Evolutionary conservation across 2,888 invertebrate species (phyloP).

Genomic region (Abscondita cerata): DNA sequence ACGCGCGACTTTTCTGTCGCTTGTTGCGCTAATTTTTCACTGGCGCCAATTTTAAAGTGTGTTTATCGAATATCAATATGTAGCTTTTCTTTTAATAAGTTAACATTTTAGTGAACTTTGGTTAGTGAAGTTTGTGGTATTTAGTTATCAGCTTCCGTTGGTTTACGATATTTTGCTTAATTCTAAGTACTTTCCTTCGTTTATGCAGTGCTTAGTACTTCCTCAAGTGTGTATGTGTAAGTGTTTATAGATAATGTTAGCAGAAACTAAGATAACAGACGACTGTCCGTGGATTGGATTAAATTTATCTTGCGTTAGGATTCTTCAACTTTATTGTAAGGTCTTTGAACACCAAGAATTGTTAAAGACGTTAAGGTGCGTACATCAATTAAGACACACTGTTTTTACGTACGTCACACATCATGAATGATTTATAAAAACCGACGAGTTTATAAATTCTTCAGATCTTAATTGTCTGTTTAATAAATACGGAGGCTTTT

Average conservation of each 20-base stretch:
- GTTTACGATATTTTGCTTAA: slow-evolving; percentile 17
- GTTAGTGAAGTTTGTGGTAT: slow-evolving; percentile 20
- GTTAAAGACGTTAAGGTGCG: slow-evolving; percentile 39
- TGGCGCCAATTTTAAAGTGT: slow-evolving; percentile 49
- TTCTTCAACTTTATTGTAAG: slow-evolving; percentile 85
- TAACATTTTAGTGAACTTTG: slow-evolving; percentile 18
- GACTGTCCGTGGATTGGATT: slow-evolving; percentile 79
- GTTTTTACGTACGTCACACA: not conserved
- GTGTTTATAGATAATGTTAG: slow-evolving; percentile 42
- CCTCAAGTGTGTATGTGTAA: not conserved
- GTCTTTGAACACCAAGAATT: slow-evolving; percentile 72
- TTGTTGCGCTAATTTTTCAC: slow-evolving; percentile 42
- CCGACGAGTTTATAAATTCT: slow-evolving; percentile 22
- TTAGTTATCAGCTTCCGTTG: slow-evolving; percentile 32
- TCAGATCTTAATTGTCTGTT: slow-evolving; percentile 19
- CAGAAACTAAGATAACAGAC: slow-evolving; percentile 44
- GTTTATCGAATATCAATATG: slow-evolving; percentile 16
- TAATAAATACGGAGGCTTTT: slow-evolving; percentile 15
- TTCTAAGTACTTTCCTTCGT: not conserved
- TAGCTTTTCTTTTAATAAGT: not conserved
- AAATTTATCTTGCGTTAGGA: slow-evolving; percentile 81
- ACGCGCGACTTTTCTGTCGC: slow-evolving; percentile 44
- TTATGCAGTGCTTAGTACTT: not conserved
- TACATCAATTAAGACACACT: not conserved
- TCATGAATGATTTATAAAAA: slow-evolving; percentile 14